Conservation (phyloP, 2,888 invertebrate species). For the Drosophila kambysellisi region DNA sequence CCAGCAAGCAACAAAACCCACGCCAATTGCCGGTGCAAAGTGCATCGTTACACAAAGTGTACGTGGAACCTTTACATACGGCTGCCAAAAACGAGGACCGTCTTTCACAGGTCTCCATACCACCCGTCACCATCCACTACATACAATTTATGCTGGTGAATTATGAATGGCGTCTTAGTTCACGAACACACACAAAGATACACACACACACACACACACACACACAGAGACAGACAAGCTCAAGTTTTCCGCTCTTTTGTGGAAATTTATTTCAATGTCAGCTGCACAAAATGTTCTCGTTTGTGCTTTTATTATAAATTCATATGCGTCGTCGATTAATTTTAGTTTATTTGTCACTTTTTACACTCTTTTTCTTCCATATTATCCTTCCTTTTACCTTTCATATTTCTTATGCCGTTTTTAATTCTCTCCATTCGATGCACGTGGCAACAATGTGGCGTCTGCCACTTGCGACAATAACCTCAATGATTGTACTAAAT, state of each 20-base stretch:
- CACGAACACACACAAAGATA: conserved; percentile 19
- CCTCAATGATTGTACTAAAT: conserved; percentile 15
- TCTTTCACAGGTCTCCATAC: conserved; percentile 18
- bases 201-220: conserved; percentile 23
- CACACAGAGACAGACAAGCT: conserved; percentile 3
- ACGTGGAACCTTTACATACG: conserved; percentile 70
- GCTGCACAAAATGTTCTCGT: conserved; percentile 70
- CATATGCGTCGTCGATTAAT: conserved; percentile 76
- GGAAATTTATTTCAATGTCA: conserved; percentile 73
- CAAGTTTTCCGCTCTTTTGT: conserved; percentile 40
- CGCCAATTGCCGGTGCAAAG: conserved; percentile 70
- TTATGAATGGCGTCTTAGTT: conserved; percentile 71
- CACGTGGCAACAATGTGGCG: conserved; percentile 61
- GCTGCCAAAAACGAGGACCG: conserved; percentile 69
- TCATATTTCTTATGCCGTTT: conserved; percentile 74
- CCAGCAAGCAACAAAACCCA: conserved; percentile 38
- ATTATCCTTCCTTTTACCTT: background rate
- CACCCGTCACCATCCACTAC: conserved; percentile 18
- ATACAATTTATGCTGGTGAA: conserved; percentile 70
- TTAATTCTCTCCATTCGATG: conserved; percentile 72
- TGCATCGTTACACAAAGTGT: conserved; percentile 77
- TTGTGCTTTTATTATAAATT: conserved; percentile 67
- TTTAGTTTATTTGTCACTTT: conserved; percentile 62
- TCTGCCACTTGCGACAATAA: conserved; percentile 34
- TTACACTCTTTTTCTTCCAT: conserved; percentile 19